Evolutionary conservation across 2,797 vertebrate species (phyloP).

Genomic region (Gallinago solitaria): DNA sequence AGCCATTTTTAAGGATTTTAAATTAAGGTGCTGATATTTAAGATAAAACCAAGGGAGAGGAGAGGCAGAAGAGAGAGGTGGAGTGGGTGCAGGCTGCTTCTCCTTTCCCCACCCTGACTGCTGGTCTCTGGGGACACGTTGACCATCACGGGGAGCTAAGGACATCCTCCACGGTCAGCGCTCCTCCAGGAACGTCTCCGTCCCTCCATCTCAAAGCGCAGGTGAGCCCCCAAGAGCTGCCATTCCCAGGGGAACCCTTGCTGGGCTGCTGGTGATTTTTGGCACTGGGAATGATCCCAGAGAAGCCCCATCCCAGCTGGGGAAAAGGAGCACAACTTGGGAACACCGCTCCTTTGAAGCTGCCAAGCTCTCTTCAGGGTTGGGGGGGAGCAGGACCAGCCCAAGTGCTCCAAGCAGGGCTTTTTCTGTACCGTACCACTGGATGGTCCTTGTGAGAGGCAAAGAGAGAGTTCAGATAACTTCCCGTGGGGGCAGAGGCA

Average conservation of each 20-base stretch:
- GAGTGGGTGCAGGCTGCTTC: rapidly evolving
- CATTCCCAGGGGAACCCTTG: background rate
- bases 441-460: background rate
- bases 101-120: background rate
- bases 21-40: background rate
- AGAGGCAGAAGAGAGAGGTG: background rate
- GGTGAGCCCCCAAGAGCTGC: background rate
- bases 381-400: background rate
- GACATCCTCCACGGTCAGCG: rapidly evolving
- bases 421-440: background rate
- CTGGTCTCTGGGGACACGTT: background rate
- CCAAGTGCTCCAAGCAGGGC: background rate
- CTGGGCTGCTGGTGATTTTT: background rate
- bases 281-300: rapidly evolving
- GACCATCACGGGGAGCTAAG: rapidly evolving
- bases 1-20: background rate
- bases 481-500: background rate
- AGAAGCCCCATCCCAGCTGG: background rate
- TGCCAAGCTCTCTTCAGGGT: rapidly evolving
- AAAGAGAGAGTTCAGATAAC: background rate
- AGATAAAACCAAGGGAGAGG: background rate
- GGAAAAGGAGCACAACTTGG: background rate
- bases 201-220: background rate
- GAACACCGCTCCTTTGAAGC: background rate
- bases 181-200: background rate